Evolutionary conservation across 2,888 invertebrate species (phyloP).

Genomic region (Anoncus sp.): DNA sequence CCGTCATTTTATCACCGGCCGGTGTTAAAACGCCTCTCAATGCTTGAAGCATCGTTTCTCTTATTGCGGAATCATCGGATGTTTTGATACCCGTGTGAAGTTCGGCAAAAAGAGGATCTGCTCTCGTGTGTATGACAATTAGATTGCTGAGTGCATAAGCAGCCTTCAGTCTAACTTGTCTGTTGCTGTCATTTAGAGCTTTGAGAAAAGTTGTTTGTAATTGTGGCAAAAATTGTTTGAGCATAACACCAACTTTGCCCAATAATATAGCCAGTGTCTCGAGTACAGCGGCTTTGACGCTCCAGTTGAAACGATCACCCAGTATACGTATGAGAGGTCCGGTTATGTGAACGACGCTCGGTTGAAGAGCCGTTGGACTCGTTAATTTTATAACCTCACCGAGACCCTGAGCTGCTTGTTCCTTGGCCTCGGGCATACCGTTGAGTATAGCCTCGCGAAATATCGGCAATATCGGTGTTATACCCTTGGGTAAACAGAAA

Average conservation of each 20-base stretch:
- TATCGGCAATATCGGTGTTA: slow-evolving; percentile 96
- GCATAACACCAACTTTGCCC: slow-evolving; percentile 96
- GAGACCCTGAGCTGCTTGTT: slow-evolving; percentile 96
- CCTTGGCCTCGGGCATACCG: slow-evolving; percentile 97
- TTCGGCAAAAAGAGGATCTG: slow-evolving; percentile 98
- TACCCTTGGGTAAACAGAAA: slow-evolving; percentile 97
- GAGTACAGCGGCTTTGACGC: slow-evolving; percentile 97
- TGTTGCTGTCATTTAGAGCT: slow-evolving; percentile 95
- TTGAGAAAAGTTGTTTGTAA: slow-evolving; percentile 99
- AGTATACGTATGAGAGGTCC: slow-evolving; percentile 99
- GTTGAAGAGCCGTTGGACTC: slow-evolving; percentile 94
- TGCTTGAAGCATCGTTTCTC: slow-evolving; percentile 97
- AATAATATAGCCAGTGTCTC: slow-evolving; percentile 97
- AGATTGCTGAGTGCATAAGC: slow-evolving; percentile 94
- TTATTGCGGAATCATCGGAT: slow-evolving; percentile 92
- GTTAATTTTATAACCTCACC: slow-evolving; percentile 92
- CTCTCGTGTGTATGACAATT: slow-evolving; percentile 95
- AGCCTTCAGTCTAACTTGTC: slow-evolving; percentile 95
- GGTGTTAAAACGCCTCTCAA: slow-evolving; percentile 93
- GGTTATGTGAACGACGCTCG: slow-evolving; percentile 98
- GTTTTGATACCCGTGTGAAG: slow-evolving; percentile 93
- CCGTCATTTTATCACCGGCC: slow-evolving; percentile 95
- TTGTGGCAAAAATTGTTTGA: slow-evolving; percentile 99
- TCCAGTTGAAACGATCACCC: slow-evolving; percentile 97
- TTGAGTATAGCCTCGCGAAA: slow-evolving; percentile 98